phyloP scores from a whole-genome alignment of 1,140 invertebrate genomes.

The Lepidurus arcticus region DNA sequence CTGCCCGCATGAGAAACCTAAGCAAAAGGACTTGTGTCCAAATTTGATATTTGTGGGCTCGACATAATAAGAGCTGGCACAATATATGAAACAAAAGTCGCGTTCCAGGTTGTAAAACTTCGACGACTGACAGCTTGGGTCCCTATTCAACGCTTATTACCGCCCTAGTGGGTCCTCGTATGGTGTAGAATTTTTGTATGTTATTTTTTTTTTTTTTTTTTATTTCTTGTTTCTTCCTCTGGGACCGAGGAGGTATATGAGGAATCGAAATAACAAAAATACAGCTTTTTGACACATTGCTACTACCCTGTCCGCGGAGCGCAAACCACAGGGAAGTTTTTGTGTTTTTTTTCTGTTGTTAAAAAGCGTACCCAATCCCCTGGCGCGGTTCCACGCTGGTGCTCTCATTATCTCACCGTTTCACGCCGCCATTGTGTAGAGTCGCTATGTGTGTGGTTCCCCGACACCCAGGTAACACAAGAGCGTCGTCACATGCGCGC shows the following conservation, averaged over 20 bases:
- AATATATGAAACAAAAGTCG: not conserved
- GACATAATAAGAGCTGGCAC: not conserved
- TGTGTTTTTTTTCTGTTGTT: not conserved
- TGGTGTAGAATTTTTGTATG: not conserved
- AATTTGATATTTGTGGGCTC: not conserved
- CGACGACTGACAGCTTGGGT: not conserved
- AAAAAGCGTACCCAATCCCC: conserved; percentile 7
- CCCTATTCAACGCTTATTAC: not conserved
- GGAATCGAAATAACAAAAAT: not conserved
- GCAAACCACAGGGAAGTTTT: conserved; percentile 21
- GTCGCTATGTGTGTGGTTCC: conserved; percentile 7
- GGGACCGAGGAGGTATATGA: not conserved
- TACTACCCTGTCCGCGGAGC: not conserved
- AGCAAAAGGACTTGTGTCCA: not conserved
- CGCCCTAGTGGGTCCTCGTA: conserved; percentile 9
- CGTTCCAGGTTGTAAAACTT: not conserved
- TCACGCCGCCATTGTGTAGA: conserved; percentile 14
- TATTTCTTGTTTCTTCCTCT: not conserved
- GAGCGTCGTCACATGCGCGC: conserved; percentile 8
- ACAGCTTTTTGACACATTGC: conserved; percentile 8
- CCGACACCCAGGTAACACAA: conserved; percentile 9
- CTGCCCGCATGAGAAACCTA: not conserved
- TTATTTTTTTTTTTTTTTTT: not conserved
- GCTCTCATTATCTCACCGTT: conserved; percentile 6
- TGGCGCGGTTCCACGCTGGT: conserved; percentile 20